Evolutionary conservation across 2,113 vertebrate species (phyloP).

Genomic region (Pitta sordida): DNA sequence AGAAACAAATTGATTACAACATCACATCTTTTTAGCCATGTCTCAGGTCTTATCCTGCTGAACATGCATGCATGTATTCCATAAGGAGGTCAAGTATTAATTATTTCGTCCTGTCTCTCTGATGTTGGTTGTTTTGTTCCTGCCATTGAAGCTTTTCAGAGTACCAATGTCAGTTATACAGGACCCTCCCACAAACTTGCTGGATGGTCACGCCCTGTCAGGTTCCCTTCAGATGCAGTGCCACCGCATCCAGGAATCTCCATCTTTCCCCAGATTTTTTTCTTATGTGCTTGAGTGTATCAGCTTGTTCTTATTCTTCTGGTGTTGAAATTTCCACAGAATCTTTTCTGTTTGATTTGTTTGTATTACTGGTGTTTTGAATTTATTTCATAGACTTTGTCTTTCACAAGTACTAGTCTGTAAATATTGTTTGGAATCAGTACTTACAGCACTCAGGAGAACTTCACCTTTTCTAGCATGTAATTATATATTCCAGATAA

Average conservation of each 20-base stretch:
- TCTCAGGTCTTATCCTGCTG: neutral
- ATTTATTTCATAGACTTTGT: neutral
- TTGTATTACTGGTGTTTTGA: neutral
- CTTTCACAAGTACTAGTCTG: neutral
- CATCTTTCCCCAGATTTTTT: neutral
- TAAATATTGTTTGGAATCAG: neutral
- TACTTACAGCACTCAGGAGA: neutral
- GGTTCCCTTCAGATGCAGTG: neutral
- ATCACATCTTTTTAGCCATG: neutral
- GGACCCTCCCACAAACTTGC: accelerated
- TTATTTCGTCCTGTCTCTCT: neutral
- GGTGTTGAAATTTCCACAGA: neutral
- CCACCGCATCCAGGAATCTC: neutral
- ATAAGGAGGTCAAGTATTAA: neutral
- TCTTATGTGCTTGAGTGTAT: neutral
- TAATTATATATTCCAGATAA: neutral
- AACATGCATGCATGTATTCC: neutral
- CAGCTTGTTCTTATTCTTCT: neutral
- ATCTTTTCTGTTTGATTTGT: neutral
- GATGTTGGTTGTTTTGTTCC: neutral
- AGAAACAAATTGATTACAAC: neutral
- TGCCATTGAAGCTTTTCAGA: neutral
- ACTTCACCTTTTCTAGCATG: neutral
- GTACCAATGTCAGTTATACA: neutral
- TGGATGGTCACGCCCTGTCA: neutral